A percentile compares a stretch with the other conserved stretches of the same genome.
These are phyloP conservation scores for Rugalucina vietnamica DNA, from an alignment of 2,888 invertebrate species.

Conservation along the genomic window DNA sequence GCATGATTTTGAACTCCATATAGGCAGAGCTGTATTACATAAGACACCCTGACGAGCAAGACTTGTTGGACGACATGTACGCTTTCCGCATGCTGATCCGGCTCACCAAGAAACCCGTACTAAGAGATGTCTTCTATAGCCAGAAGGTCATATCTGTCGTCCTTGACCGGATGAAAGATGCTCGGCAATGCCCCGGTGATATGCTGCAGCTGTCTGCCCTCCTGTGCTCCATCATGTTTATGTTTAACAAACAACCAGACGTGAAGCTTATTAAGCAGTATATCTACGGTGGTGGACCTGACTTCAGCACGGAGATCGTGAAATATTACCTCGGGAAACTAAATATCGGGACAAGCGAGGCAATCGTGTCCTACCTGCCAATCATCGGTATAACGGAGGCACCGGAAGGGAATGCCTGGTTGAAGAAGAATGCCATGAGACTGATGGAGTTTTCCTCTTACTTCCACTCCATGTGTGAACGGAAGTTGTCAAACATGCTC, in stretches of 20 bases:
- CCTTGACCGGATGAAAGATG: constrained; percentile 53
- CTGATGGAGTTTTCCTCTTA: constrained; percentile 56
- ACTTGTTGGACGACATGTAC: constrained; percentile 48
- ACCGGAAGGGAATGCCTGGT: constrained; percentile 70
- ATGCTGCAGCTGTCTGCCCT: constrained; percentile 54
- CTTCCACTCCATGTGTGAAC: constrained; percentile 32
- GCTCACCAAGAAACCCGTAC: constrained; percentile 45
- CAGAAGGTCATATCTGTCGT: constrained; percentile 62
- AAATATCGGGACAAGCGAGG: constrained; percentile 43
- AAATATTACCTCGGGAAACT: constrained; percentile 54
- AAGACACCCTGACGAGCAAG: constrained; percentile 42
- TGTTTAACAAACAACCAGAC: constrained; percentile 59
- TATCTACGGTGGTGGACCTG: constrained; percentile 67
- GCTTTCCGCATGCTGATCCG: constrained; percentile 56
- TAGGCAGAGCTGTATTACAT: constrained; percentile 22
- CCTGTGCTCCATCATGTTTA: constrained; percentile 64
- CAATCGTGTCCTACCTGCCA: constrained; percentile 67
- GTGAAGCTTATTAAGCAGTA: constrained; percentile 71
- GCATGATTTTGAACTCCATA: too few relatives aligned
- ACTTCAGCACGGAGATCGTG: constrained; percentile 64
- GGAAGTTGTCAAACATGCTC: background rate
- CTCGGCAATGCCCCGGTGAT: constrained; percentile 44
- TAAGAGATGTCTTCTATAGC: constrained; percentile 60
- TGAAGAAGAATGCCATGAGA: constrained; percentile 66
- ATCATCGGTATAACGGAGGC: constrained; percentile 69